Evolutionary conservation across 2,113 vertebrate genomes (phyloP).

Genomic region (Pseudopipra pipra): DNA sequence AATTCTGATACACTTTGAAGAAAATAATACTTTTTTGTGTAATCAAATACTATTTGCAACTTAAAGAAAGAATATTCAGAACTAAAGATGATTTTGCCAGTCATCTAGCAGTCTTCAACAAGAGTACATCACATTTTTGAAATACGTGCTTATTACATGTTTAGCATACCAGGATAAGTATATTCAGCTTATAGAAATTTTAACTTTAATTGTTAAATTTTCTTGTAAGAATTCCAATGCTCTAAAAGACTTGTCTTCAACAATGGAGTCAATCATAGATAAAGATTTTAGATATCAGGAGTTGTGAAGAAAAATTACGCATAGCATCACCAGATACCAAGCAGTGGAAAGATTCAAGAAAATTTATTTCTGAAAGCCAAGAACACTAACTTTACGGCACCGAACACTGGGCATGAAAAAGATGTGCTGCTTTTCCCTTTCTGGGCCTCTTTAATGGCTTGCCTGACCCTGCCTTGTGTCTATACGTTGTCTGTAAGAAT

Average conservation of each 20-base stretch:
- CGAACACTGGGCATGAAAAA: background rate
- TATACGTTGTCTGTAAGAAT: no score
- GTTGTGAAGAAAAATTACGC: background rate
- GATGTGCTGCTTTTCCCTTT: no score
- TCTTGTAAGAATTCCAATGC: background rate
- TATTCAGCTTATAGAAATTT: background rate
- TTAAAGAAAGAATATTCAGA: background rate
- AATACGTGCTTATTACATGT: background rate
- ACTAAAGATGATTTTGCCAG: background rate
- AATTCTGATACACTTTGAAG: background rate
- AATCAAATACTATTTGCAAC: background rate
- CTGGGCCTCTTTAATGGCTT: no score
- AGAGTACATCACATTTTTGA: background rate
- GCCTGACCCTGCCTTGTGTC: no score
- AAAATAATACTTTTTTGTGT: background rate
- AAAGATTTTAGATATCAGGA: background rate
- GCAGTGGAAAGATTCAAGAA: background rate
- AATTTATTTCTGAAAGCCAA: background rate
- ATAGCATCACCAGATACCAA: background rate
- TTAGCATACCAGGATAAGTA: background rate
- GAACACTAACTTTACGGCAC: background rate
- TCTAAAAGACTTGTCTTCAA: background rate
- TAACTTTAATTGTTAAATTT: background rate
- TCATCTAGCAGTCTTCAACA: background rate
- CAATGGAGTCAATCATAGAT: background rate